Base-by-base conservation (phyloP, 2,113 vertebrate genomes). In the Microcebus ravelobensis region DNA sequence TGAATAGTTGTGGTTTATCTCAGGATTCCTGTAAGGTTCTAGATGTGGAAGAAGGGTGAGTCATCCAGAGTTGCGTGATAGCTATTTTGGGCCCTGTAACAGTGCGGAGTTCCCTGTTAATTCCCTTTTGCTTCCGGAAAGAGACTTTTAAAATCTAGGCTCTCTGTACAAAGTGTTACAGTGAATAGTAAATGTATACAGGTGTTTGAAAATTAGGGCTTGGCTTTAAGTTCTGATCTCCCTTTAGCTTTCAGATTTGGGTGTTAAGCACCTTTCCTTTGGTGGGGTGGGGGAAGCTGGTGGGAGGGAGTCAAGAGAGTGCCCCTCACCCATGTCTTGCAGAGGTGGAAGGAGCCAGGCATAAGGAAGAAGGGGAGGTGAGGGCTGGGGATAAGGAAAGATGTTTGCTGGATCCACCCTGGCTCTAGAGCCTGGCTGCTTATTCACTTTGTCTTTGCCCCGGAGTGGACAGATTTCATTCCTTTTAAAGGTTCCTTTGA, bases 11-110 rank as follows among this genome's bases (percentile, higher is more conserved):
- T 39, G 96, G 95, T 94, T 96, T 74, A 6, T 59, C 15, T 59
- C 6, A 27, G 84, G 93, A 45, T 57, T 68, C 76, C 88, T 39
- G 45, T 52, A 50, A 67, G 73, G 52, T 6, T 76, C 73, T 81
- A 0, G 63, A 36, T 36, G 8, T 5, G 76, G 82, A 23, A 80
- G n/a, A 48, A 12, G 29, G 85, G 12, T 50, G 65, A 70, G 50
- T 55, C 76, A 55, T 20, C 52, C 12, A 42, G 92, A 42, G 52
- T 73, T 87, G 76, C 52, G 18, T 17, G 29, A n/a, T 34, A 5
- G 48, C 29, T 0, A 0, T 15, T 21, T 8, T 1, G 8, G 52
- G 45, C 73, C 39, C n/a, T 25, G 1, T 3, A 2, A 2, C 5
- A 6, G 55, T 23, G 57, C 18, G 7, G 52, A 29, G 42, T 36